Base-by-base conservation (phyloP, 2,113 vertebrate species). In the Xenopus borealis region DNA sequence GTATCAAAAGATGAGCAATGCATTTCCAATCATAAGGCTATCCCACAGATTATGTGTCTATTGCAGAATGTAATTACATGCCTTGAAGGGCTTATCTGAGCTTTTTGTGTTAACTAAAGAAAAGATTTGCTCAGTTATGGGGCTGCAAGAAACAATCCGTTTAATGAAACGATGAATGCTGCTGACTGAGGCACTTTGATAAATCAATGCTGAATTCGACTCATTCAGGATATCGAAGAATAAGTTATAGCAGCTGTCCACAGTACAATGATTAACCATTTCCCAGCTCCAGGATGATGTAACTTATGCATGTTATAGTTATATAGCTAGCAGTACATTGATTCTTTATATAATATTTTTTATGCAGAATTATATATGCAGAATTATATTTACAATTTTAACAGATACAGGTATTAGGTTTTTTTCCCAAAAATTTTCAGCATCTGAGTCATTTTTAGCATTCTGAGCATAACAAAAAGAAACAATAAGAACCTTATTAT, bases 151-250 rank as follows among this genome's bases (percentile, higher is more conserved):
- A 8, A 63, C 23, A 75, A 75, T 62, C 66, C 57, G 14, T 66
- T 62, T 75, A 75, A 75, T 75, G 73, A 76, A 69, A 63, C n/a
- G 12, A 50, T 17, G 27, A 53, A 46, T 17, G 65, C 57, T 69
- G 74, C 74, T 63, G 66, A 75, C 57, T 20, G 72, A 69, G 45
- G 23, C 57, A 33, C 45, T 62, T 61, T 46, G 65, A 69, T 45
- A 69, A 76, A 76, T 76, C 73, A 62, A 69, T 76, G 66, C 30
- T 19, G 57, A 69, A 47, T 20, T 9, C 44, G 27, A 58, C 66
- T 50, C 33, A 19, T 18, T 13, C 64, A 19, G 10, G 18, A 18
- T 10, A 66, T 66, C n/a, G 18, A 47, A 52, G 57, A 59, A 40
- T 65, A 62, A 30, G 57, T 20, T 20, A 63, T 59, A 59, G 9